These are phyloP conservation scores for Dendrocincla tyrannina DNA, from an alignment of 2,797 vertebrate species.

Conservation along the genomic window DNA sequence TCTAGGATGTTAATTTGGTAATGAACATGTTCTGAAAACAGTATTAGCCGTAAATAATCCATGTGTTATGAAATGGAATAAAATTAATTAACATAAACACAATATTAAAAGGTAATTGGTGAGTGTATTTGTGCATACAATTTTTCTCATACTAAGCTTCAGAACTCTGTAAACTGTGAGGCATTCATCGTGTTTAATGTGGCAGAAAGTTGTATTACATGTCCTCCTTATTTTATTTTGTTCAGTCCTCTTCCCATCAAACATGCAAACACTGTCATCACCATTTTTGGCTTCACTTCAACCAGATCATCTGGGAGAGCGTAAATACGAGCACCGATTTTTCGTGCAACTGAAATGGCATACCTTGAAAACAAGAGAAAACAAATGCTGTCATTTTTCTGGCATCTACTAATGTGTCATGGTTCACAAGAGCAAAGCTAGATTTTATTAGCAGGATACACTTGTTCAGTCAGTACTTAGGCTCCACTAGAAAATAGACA, in stretches of 20 bases:
- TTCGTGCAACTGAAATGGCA: conserved; percentile 93
- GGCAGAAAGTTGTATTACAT: conserved; percentile 55
- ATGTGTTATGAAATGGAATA: conserved; percentile 35
- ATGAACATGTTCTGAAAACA: conserved; percentile 20
- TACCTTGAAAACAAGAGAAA: conserved; percentile 82
- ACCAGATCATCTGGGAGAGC: conserved; percentile 94
- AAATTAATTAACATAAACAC: conserved; percentile 55
- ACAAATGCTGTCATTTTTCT: background rate
- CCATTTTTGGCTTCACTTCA: conserved; percentile 98
- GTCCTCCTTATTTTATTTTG: conserved; percentile 77
- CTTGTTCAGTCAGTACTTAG: background rate
- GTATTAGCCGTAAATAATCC: conserved; percentile 40
- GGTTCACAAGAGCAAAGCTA: background rate
- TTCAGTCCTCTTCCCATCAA: conserved; percentile 93
- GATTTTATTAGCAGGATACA: background rate
- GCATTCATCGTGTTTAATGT: conserved; percentile 67
- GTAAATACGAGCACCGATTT: conserved; percentile 95
- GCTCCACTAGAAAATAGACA: accelerated
- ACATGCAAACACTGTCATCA: conserved; percentile 95
- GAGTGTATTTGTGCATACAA: conserved; percentile 60
- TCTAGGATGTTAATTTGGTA: conserved; percentile 30
- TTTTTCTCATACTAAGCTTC: conserved; percentile 60
- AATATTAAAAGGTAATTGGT: conserved; percentile 43
- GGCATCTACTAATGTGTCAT: background rate
- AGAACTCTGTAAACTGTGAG: conserved; percentile 76